Evolutionary conservation across 2,797 vertebrate species (phyloP).

Genomic region (Sebastiscus tertius): DNA sequence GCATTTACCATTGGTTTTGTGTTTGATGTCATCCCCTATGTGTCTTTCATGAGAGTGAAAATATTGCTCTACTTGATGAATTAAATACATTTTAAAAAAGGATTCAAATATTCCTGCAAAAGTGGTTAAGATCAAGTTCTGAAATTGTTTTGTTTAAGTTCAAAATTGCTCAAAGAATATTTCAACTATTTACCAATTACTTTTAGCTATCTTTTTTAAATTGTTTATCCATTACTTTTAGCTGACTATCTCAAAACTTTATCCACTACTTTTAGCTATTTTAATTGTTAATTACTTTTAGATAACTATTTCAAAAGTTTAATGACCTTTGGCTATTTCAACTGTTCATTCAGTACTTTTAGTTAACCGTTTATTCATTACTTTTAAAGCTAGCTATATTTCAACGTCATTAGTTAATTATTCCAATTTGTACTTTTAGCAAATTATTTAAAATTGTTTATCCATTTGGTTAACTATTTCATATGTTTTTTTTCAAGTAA

Average conservation of each 20-base stretch:
- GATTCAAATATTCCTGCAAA: neutral
- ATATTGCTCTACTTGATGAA: neutral
- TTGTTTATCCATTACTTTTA: too few species aligned
- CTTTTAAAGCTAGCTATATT: neutral
- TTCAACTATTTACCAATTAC: too few species aligned
- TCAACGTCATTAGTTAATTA: neutral
- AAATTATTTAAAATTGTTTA: neutral
- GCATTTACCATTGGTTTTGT: neutral
- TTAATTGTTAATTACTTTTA: too few species aligned
- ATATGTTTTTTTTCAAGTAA: neutral
- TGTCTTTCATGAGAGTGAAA: neutral
- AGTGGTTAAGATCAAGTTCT: neutral
- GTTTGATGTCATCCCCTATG: too few species aligned
- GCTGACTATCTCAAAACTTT: too few species aligned
- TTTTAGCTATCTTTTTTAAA: too few species aligned
- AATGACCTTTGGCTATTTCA: neutral
- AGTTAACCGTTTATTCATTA: neutral
- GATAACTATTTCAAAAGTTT: neutral
- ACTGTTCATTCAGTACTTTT: neutral
- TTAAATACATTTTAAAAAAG: neutral
- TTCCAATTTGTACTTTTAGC: too few species aligned
- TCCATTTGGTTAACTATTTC: neutral
- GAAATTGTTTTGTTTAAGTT: neutral
- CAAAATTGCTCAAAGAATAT: neutral
- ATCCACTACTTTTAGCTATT: too few species aligned